Evolutionary conservation across 2,888 invertebrate species (phyloP).

Genomic region (Drosophila anomalata): DNA sequence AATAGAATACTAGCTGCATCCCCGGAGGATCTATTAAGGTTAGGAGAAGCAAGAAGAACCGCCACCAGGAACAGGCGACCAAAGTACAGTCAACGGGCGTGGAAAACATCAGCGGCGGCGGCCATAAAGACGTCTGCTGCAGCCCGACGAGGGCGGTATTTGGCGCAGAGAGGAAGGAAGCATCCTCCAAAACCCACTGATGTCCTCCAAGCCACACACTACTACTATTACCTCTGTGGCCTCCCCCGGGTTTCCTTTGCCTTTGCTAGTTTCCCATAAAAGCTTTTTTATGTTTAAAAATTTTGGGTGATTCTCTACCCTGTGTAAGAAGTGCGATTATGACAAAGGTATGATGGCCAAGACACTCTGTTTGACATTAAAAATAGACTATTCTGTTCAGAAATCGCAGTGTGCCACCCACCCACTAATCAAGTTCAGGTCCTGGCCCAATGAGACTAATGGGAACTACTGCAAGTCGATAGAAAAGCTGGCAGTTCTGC

Average conservation of each 20-base stretch:
- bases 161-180: slow-evolving; percentile 15
- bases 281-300: slow-evolving; percentile 78
- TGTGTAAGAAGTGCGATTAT: not conserved
- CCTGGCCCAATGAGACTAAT: not conserved
- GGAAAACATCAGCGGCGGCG: slow-evolving; percentile 65
- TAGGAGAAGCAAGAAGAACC: slow-evolving; percentile 31
- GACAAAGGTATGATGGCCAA: not conserved
- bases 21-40: slow-evolving; percentile 12
- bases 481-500: slow-evolving; percentile 15
- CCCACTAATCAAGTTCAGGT: too few species aligned
- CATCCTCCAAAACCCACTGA: slow-evolving; percentile 46
- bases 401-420: too few species aligned
- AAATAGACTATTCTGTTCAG: not conserved
- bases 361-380: not conserved
- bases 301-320: slow-evolving; percentile 60
- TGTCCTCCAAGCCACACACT: slow-evolving; percentile 9
- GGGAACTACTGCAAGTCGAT: not conserved
- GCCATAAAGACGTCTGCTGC: slow-evolving; percentile 78
- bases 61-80: slow-evolving; percentile 39
- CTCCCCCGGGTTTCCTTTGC: slow-evolving; percentile 4
- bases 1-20: slow-evolving; percentile 5
- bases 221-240: not conserved
- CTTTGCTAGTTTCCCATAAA: slow-evolving; percentile 71
- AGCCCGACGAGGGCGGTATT: slow-evolving; percentile 24
- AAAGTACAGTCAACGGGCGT: slow-evolving; percentile 76